These are phyloP conservation scores for Cantharis nigra DNA, from an alignment of 2,888 invertebrate species.

Conservation along the genomic window DNA sequence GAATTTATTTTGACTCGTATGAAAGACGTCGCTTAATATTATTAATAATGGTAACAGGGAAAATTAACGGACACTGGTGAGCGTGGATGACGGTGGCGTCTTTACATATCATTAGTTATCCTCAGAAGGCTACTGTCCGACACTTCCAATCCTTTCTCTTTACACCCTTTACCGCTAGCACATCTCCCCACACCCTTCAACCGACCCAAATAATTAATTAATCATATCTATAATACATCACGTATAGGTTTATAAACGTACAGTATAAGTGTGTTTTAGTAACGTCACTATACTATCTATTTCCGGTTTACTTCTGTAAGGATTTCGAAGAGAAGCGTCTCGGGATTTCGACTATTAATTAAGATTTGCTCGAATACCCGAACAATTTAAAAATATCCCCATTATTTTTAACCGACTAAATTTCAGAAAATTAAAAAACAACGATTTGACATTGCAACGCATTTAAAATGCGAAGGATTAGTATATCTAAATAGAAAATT, in stretches of 20 bases:
- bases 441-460: not conserved
- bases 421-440: not conserved
- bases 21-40: conserved; percentile 37
- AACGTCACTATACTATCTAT: not conserved
- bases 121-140: conserved; percentile 46
- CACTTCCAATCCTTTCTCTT: conserved; percentile 36
- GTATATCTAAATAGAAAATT: conserved; percentile 9
- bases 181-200: conserved; percentile 35
- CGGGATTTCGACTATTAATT: not conserved
- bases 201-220: conserved; percentile 46
- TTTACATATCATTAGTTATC: conserved; percentile 57
- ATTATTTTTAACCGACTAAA: not conserved
- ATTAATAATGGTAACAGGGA: conserved; percentile 45
- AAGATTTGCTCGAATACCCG: not conserved
- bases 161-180: conserved; percentile 34
- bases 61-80: conserved; percentile 37
- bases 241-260: conserved; percentile 44
- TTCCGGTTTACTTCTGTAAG: not conserved
- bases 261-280: conserved; percentile 17
- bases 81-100: conserved; percentile 46
- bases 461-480: not conserved
- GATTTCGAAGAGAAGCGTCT: not conserved
- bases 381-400: not conserved
- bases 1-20: conserved; percentile 16
- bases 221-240: conserved; percentile 51